Conservation (phyloP, 2,113 vertebrate genomes). For the Fregetta grallaria region DNA sequence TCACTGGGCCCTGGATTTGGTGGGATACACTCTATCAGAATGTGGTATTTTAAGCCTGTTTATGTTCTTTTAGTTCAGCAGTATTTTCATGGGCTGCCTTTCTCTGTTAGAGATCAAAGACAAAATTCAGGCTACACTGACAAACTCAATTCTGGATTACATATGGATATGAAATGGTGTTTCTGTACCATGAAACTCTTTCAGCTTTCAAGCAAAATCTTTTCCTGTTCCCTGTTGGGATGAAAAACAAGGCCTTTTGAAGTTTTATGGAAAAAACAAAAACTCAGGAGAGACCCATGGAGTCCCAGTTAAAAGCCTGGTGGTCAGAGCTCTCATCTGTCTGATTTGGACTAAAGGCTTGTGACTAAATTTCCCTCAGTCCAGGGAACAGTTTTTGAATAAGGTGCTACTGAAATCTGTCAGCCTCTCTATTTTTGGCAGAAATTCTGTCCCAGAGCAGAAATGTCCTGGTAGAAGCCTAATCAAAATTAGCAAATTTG, state of each 20-base stretch:
- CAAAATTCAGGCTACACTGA: not conserved
- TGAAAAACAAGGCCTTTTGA: constrained; percentile 2
- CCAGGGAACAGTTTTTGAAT: not conserved
- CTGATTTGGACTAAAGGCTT: not conserved
- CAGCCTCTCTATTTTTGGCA: not conserved
- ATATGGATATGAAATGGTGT: not conserved
- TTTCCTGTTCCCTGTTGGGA: not conserved
- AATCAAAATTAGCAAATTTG: not conserved
- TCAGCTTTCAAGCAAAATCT: constrained; percentile 11
- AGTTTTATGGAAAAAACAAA: not conserved
- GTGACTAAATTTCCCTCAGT: not conserved
- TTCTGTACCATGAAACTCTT: constrained; percentile 7
- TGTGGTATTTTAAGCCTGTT: not conserved
- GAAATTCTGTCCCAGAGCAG: not conserved
- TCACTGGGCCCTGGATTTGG: not conserved
- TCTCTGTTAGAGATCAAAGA: constrained; percentile 39
- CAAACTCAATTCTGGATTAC: constrained; percentile 35
- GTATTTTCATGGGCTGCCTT: constrained; percentile 13
- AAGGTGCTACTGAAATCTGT: not conserved
- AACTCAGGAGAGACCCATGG: not conserved
- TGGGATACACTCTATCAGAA: not conserved
- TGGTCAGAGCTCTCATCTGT: not conserved
- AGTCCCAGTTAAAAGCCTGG: not conserved
- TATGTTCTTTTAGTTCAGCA: not conserved
- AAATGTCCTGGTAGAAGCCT: not conserved